Base-by-base conservation (phyloP, 2,113 vertebrate genomes). In the Illadopsis cleaveri region DNA sequence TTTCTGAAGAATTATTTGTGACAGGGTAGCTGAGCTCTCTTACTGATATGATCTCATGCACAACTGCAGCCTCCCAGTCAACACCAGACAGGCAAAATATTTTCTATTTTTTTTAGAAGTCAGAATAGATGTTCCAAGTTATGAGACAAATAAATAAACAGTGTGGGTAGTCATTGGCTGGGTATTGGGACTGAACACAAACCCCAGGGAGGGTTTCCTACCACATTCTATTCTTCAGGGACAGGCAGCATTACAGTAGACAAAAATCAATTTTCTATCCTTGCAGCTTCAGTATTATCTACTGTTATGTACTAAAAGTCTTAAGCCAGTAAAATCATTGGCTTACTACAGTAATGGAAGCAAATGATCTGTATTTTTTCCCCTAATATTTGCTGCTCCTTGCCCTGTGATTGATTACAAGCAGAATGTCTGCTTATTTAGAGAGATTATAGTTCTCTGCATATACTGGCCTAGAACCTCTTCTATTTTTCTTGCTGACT, bases 241-340 rank as follows among this genome's bases (percentile, higher is more conserved):
- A 86, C 6, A 8, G 0, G 3, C 35, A 54, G 38, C 44, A 51
- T 5, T 81, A 28, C 30, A 58, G 75, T 16, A 71, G 3, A 86
- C 6, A 86, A 73, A 91, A 91, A 71, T 15, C 38, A 86, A 23
- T 86, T 69, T 78, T 65, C 73, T 82, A 38, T 60, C 83, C 80
- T 82, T 89, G 31, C 44, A 81, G 40, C 38, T 78, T 75, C 33
- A 71, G 24, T 44, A 57, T 72, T 79, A 80, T 38, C 47, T 44
- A 37, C 6, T 30, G 42, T 64, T n/a, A 79, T 7, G 10, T 48
- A 69, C 53, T 86, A 21, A 12, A 92, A 93, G 31, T 69, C 40
- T 83, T 93, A 92, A 82, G 6, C 51, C 77, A 79, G 51, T 82
- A 94, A 90, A 93, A 95, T 50, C 69, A 84, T 8, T 71, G 64